These are phyloP conservation scores for Anaspis maculata DNA, from an alignment of 2,888 invertebrate species.

Conservation along the genomic window DNA sequence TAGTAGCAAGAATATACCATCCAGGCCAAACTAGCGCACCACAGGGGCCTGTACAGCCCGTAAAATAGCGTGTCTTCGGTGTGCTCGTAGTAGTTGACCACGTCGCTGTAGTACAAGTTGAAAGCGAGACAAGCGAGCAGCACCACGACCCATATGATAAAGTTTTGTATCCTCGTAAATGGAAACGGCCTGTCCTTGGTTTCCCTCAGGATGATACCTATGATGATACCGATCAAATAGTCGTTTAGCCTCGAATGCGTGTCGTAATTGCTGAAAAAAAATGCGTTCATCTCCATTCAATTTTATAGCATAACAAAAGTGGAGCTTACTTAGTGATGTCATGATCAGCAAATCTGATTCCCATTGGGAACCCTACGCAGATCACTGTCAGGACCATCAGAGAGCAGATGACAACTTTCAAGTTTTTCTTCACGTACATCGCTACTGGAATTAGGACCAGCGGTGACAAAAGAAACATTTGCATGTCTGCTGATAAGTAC, in stretches of 20 bases:
- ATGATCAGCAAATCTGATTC: constrained; percentile 6
- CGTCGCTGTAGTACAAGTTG: constrained; percentile 9
- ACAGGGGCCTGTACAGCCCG: constrained; percentile 10
- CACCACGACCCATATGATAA: constrained; percentile 8
- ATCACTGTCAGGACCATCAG: constrained; percentile 3
- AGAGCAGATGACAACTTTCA: constrained; percentile 12
- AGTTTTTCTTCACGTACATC: constrained; percentile 14
- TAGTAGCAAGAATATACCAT: constrained; percentile 11
- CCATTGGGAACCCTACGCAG: constrained; percentile 5
- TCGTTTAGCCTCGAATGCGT: constrained; percentile 9
- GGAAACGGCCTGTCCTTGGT: constrained; percentile 5
- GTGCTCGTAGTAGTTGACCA: constrained; percentile 5
- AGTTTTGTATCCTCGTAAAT: constrained; percentile 9
- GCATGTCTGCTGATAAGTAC: constrained; percentile 38
- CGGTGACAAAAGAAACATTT: constrained; percentile 33
- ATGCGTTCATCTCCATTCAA: background rate
- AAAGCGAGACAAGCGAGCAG: constrained; percentile 5
- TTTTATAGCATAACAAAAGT: constrained; percentile 1
- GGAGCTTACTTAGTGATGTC: constrained; percentile 7
- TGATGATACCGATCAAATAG: constrained; percentile 9
- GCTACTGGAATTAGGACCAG: constrained; percentile 30
- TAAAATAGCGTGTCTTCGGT: constrained; percentile 8
- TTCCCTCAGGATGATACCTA: constrained; percentile 7
- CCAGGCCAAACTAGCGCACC: constrained; percentile 10
- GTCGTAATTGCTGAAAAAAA: constrained; percentile 9